These are phyloP conservation scores for Cecropterus lyciades DNA, from an alignment of 1,140 invertebrate genomes.

Conservation along the genomic window DNA sequence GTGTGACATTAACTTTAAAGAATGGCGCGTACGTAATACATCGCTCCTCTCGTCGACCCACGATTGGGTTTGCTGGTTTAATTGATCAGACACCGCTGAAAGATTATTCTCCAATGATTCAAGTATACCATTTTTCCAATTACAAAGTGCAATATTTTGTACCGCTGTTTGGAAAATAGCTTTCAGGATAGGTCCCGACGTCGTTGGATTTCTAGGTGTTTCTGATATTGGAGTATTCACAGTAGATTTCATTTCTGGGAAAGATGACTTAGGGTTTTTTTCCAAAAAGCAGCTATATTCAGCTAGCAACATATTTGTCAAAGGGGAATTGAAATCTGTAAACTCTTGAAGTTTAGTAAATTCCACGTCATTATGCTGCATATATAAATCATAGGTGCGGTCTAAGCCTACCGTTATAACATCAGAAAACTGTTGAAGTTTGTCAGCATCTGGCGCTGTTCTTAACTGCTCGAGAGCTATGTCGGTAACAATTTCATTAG, in stretches of 20 bases:
- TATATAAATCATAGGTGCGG: conserved; percentile 50
- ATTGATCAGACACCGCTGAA: conserved; percentile 49
- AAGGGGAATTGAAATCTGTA: conserved; percentile 48
- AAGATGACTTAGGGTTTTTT: conserved; percentile 49
- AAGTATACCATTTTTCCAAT: conserved; percentile 68
- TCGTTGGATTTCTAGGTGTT: conserved; percentile 24
- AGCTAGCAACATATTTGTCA: conserved; percentile 54
- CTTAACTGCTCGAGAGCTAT: conserved; percentile 62
- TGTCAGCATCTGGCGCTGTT: conserved; percentile 54
- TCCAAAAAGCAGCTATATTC: conserved; percentile 65
- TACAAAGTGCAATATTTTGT: conserved; percentile 56
- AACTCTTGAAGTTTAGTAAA: conserved; percentile 57
- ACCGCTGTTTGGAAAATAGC: conserved; percentile 59
- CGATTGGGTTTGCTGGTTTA: conserved; percentile 50
- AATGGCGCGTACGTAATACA: conserved; percentile 57
- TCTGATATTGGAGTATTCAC: conserved; percentile 24
- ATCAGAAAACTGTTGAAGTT: conserved; percentile 57
- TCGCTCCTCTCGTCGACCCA: conserved; percentile 59
- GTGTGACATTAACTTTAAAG: conserved; percentile 62
- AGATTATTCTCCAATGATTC: conserved; percentile 61
- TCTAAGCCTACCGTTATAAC: conserved; percentile 44
- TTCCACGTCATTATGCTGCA: conserved; percentile 57
- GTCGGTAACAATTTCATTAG: conserved; percentile 64
- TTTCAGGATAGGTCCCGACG: conserved; percentile 47
- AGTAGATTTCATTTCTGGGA: conserved; percentile 30